A percentile compares a stretch with the other conserved stretches of the same genome.
Conservation (phyloP, 2,888 invertebrate genomes). For the Eubasilissa splendida region DNA sequence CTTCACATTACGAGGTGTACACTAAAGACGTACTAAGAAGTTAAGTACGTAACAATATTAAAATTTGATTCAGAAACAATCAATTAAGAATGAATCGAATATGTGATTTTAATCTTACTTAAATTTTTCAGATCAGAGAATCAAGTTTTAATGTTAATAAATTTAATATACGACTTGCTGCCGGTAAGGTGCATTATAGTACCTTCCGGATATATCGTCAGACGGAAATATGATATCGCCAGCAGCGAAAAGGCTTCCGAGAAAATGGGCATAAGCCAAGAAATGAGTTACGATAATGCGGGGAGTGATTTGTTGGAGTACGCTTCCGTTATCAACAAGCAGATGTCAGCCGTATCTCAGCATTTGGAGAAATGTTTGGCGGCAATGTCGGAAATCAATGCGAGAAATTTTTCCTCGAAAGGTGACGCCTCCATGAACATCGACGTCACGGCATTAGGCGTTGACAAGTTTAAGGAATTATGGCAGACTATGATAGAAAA, state of each 20-base stretch:
- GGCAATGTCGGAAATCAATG: constrained; percentile 52
- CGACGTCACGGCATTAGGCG: constrained; percentile 48
- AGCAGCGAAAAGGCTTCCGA: constrained; percentile 26
- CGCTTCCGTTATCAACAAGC: constrained; percentile 42
- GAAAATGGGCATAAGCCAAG: constrained; percentile 38
- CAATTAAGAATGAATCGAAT: too few species aligned
- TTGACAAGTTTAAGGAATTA: constrained; percentile 43
- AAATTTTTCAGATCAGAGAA: constrained; percentile 35
- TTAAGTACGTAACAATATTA: too few species aligned
- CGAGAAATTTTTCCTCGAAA: constrained; percentile 25
- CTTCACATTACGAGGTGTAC: too few species aligned
- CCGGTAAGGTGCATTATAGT: constrained; percentile 46
- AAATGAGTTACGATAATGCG: not conserved
- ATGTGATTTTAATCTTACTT: not conserved
- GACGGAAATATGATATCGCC: constrained; percentile 22
- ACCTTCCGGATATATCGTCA: constrained; percentile 41
- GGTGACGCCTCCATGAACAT: constrained; percentile 47
- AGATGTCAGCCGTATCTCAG: constrained; percentile 49
- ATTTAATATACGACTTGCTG: constrained; percentile 51
- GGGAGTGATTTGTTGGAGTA: constrained; percentile 26
- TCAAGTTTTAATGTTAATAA: constrained; percentile 52
- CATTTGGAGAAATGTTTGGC: constrained; percentile 54
- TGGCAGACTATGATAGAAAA: constrained; percentile 47
- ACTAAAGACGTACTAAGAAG: too few species aligned
- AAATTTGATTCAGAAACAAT: too few species aligned